Conservation (phyloP, 1,140 invertebrate genomes). For the Leptinotarsa texana region DNA sequence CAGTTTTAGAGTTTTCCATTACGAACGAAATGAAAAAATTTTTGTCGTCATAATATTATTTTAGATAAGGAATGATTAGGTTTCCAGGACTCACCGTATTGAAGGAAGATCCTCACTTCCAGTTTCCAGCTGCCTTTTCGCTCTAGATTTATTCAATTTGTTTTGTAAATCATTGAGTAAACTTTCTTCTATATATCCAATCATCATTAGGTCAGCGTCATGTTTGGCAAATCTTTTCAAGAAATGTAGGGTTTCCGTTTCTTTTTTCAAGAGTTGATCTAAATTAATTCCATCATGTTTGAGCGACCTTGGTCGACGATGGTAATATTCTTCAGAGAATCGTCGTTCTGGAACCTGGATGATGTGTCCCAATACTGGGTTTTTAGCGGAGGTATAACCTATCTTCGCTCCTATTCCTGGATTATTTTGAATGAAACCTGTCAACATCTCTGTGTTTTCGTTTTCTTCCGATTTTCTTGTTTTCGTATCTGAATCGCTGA, state of each 20-base stretch:
- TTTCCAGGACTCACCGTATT: background rate
- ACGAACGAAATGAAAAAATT: no score
- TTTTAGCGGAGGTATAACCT: background rate
- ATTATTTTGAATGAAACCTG: background rate
- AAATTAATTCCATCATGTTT: background rate
- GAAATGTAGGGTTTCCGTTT: background rate
- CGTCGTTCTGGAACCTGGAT: slow-evolving; percentile 8
- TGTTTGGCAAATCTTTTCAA: slow-evolving; percentile 8
- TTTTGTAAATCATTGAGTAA: slow-evolving; percentile 5
- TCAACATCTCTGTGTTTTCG: background rate
- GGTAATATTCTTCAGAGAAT: slow-evolving; percentile 9
- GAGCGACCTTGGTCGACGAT: background rate
- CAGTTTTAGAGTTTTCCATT: no score
- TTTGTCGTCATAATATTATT: no score
- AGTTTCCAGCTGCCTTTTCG: slow-evolving; percentile 23
- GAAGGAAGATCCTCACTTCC: background rate
- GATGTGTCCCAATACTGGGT: background rate
- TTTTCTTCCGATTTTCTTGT: background rate
- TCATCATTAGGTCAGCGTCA: slow-evolving; percentile 12
- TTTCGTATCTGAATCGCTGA: background rate
- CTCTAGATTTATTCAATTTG: slow-evolving; percentile 5
- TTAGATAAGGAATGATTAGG: no score
- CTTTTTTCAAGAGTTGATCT: background rate
- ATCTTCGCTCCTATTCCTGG: background rate
- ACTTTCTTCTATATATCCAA: slow-evolving; percentile 17